Conservation (phyloP, 2,797 vertebrate species). For the Botia almorhae region DNA sequence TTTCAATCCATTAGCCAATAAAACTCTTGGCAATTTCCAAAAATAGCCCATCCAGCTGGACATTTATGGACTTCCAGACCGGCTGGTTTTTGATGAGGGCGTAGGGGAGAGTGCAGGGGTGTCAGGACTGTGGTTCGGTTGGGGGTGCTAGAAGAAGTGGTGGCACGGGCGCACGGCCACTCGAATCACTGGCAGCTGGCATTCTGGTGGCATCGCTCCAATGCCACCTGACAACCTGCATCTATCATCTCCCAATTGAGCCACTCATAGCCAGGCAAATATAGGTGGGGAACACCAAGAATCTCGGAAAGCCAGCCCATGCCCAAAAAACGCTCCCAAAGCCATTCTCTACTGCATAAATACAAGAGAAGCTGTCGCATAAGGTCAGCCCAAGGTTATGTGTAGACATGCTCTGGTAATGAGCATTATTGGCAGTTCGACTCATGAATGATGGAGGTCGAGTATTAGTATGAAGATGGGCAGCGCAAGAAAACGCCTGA, state of each 20-base stretch:
- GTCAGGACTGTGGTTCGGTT: slow-evolving; percentile 38
- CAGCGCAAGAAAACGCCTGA: slow-evolving; percentile 27
- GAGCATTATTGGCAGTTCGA: slow-evolving; percentile 37
- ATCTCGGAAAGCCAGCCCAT: neutral
- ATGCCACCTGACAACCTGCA: slow-evolving; percentile 83
- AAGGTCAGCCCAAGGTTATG: slow-evolving; percentile 46
- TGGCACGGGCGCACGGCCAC: slow-evolving; percentile 68
- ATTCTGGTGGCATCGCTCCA: slow-evolving; percentile 82
- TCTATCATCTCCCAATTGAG: slow-evolving; percentile 88
- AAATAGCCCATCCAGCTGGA: slow-evolving; percentile 82
- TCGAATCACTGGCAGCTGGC: slow-evolving; percentile 79
- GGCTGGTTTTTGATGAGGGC: slow-evolving; percentile 57
- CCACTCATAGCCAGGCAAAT: slow-evolving; percentile 69
- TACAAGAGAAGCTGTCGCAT: neutral
- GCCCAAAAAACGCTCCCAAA: slow-evolving; percentile 16
- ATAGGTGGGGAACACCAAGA: slow-evolving; percentile 34
- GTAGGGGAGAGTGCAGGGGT: neutral
- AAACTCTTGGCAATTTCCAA: slow-evolving; percentile 83
- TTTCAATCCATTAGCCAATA: slow-evolving; percentile 87
- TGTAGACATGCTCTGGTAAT: slow-evolving; percentile 37
- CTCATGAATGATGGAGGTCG: slow-evolving; percentile 55
- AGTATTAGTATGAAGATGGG: slow-evolving; percentile 41
- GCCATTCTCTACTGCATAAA: neutral
- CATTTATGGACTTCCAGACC: slow-evolving; percentile 63
- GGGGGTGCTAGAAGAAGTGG: slow-evolving; percentile 53